Evolutionary conservation across 2,888 invertebrate genomes (phyloP).

Genomic region (Fragum sueziense): DNA sequence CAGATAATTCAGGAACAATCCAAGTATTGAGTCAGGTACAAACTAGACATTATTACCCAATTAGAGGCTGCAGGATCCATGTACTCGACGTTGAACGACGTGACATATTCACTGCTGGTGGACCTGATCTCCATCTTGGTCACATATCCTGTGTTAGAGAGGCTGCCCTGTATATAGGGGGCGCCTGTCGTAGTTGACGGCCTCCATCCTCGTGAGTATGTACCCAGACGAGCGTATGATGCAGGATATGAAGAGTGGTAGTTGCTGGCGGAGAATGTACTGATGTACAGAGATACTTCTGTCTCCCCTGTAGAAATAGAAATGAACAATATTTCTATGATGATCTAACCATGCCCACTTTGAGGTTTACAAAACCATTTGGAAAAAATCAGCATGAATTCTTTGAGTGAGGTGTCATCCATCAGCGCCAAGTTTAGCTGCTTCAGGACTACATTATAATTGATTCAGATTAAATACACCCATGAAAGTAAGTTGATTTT

Average conservation of each 20-base stretch:
- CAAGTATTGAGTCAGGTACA: background rate
- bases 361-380: no score
- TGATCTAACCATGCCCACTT: no score
- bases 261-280: background rate
- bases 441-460: no score
- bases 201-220: conserved; percentile 37
- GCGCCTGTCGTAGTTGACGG: conserved; percentile 23
- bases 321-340: no score
- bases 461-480: no score
- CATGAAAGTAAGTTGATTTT: no score
- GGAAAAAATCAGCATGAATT: no score
- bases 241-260: conserved; percentile 12
- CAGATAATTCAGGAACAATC: background rate
- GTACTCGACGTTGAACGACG: conserved; percentile 53
- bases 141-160: conserved; percentile 48
- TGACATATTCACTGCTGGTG: conserved; percentile 56
- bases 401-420: no score
- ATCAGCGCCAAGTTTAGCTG: no score
- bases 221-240: background rate
- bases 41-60: conserved; percentile 60
- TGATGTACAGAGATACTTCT: background rate
- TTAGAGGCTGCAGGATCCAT: conserved; percentile 41
- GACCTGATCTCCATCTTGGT: conserved; percentile 62
- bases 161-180: conserved; percentile 31
- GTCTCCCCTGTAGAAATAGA: background rate